phyloP scores from a whole-genome alignment of 92 coral and sea anemone species.

The Bergia puertoricense region DNA sequence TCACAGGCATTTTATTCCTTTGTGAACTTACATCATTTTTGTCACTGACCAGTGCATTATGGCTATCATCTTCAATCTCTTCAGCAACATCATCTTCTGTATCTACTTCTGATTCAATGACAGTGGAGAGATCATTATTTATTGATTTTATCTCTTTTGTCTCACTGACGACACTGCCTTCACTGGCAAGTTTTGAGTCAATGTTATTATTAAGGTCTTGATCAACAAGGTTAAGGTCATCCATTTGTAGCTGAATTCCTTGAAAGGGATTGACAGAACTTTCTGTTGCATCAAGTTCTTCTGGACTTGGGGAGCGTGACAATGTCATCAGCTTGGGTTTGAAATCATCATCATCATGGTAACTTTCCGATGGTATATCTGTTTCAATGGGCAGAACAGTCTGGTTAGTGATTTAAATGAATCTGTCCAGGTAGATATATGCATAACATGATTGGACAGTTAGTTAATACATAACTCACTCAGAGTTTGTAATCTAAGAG shows the following conservation, averaged over 20 bases:
- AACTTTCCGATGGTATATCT: slow-evolving; percentile 19
- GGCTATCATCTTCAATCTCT: slow-evolving; percentile 85
- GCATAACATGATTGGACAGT: too few relatives aligned
- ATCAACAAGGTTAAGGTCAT: slow-evolving; percentile 74
- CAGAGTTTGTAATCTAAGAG: too few relatives aligned
- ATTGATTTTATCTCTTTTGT: slow-evolving; percentile 71
- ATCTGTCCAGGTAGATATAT: too few relatives aligned
- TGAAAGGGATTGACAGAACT: slow-evolving; percentile 80
- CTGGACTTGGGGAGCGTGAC: slow-evolving; percentile 61
- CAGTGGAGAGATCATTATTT: slow-evolving; percentile 62
- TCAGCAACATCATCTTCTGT: slow-evolving; percentile 90
- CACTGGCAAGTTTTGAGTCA: slow-evolving; percentile 49
- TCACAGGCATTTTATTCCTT: slow-evolving; percentile 15
- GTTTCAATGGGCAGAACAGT: neutral
- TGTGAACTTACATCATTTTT: neutral
- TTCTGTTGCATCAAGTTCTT: slow-evolving; percentile 55
- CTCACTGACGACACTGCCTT: slow-evolving; percentile 38
- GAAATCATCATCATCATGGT: slow-evolving; percentile 82
- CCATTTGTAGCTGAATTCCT: slow-evolving; percentile 73
- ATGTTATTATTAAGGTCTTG: slow-evolving; percentile 59
- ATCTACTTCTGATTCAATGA: slow-evolving; percentile 59
- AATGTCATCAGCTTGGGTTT: slow-evolving; percentile 83
- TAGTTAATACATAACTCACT: too few relatives aligned
- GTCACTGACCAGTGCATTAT: slow-evolving; percentile 16
- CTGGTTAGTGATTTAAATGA: neutral